Percentiles rank a stretch among this genome's conserved stretches.
Conservation (phyloP, 2,797 vertebrate species). For the Zalophus californianus region DNA sequence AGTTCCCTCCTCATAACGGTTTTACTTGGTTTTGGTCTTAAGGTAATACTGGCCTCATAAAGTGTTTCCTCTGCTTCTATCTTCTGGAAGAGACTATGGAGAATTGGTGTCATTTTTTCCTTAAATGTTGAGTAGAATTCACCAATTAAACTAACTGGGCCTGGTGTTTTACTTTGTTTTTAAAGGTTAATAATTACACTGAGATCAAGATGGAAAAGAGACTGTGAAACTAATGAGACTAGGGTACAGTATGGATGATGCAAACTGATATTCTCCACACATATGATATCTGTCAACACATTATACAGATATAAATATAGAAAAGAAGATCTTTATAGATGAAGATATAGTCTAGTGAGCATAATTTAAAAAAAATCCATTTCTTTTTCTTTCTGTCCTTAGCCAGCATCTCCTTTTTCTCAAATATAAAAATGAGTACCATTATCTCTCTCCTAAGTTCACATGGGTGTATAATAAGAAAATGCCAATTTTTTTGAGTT, state of each 20-base stretch:
- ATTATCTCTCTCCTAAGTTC: background rate
- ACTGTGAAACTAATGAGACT: background rate
- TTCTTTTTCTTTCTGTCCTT: background rate
- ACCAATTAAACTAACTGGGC: background rate
- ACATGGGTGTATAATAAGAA: constrained; percentile 14
- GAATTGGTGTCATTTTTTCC: constrained; percentile 2
- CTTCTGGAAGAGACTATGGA: constrained; percentile 12
- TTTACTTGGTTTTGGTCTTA: constrained; percentile 29
- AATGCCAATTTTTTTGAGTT: constrained; percentile 20
- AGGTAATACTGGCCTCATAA: background rate
- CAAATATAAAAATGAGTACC: background rate
- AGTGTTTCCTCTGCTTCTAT: background rate
- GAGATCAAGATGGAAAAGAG: background rate
- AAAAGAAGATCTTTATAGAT: background rate
- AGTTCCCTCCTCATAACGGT: constrained; percentile 2
- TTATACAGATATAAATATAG: background rate
- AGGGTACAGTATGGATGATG: background rate
- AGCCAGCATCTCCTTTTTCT: background rate
- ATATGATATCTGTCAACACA: background rate
- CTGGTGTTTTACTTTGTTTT: background rate
- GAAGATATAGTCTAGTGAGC: background rate
- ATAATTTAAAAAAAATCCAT: background rate
- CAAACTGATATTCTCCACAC: background rate
- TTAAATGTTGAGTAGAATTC: constrained; percentile 45
- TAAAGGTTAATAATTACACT: background rate